phyloP scores from a whole-genome alignment of 1,140 invertebrate species.

The Battus philenor region DNA sequence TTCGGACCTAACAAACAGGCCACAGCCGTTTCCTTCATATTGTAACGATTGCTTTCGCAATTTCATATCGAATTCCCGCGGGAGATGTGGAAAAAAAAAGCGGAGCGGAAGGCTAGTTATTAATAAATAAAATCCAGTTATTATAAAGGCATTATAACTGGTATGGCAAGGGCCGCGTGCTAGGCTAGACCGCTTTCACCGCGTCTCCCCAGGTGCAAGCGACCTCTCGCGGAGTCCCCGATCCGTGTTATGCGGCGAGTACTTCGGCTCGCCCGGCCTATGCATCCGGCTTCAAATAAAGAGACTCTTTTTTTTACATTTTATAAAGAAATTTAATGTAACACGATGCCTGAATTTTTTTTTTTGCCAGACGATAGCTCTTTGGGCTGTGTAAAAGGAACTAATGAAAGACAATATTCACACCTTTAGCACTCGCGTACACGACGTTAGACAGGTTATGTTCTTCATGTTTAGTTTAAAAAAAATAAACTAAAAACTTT shows the following conservation, averaged over 20 bases:
- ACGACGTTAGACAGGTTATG: not conserved
- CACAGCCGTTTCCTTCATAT: constrained; percentile 13
- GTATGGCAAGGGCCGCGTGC: constrained; percentile 27
- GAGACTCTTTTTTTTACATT: constrained; percentile 10
- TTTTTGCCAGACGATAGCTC: constrained; percentile 1
- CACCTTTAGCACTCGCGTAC: constrained; percentile 1
- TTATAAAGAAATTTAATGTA: constrained; percentile 16
- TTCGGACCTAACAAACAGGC: not conserved
- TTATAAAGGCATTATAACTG: constrained; percentile 27
- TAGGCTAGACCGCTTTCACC: constrained; percentile 35
- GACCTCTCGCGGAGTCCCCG: constrained; percentile 3
- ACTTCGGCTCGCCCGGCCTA: constrained; percentile 6
- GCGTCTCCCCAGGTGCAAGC: constrained; percentile 22
- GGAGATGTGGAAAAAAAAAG: constrained; percentile 18
- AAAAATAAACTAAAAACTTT: too few species aligned
- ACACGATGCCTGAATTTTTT: constrained; percentile 12
- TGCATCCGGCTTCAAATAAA: constrained; percentile 14
- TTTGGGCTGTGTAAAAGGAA: constrained; percentile 2
- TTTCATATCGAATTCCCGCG: constrained; percentile 19
- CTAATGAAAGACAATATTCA: constrained; percentile 13
- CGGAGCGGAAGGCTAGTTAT: constrained; percentile 25
- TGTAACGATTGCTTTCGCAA: constrained; percentile 12
- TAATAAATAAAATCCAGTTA: constrained; percentile 31
- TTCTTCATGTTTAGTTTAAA: too few species aligned
- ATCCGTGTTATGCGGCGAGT: not conserved